These are phyloP conservation scores for Phasianus colchicus DNA, from an alignment of 2,113 vertebrate species.

Conservation along the genomic window DNA sequence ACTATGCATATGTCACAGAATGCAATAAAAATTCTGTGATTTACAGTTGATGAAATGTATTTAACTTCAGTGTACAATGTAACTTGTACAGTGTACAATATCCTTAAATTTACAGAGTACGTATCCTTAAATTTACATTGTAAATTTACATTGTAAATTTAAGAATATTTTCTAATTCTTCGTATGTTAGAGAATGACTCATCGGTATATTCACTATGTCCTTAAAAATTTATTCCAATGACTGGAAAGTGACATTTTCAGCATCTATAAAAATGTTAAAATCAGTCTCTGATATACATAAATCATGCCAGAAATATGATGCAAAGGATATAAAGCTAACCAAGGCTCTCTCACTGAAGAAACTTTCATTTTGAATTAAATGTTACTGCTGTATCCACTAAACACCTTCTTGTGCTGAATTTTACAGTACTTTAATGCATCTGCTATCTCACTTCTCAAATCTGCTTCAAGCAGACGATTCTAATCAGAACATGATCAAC, in stretches of 20 bases:
- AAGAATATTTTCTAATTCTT: not conserved
- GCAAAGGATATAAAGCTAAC: not conserved
- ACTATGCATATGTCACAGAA: not conserved
- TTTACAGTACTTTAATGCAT: not conserved
- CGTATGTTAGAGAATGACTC: not conserved
- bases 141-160: not conserved
- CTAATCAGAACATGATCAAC: not conserved
- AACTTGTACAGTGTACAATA: not conserved
- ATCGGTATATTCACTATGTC: not conserved
- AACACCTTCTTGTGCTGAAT: not conserved
- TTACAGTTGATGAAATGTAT: not conserved
- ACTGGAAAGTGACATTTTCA: not conserved
- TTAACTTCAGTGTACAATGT: not conserved
- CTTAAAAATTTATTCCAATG: not conserved
- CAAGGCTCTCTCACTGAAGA: not conserved
- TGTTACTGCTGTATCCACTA: not conserved
- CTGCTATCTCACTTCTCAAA: not conserved
- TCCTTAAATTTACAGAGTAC: no score
- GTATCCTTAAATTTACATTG: no score
- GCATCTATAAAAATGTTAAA: not conserved
- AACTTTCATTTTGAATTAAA: not conserved
- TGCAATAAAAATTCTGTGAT: not conserved
- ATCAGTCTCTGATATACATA: not conserved
- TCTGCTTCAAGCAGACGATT: not conserved
- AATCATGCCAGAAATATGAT: not conserved